A percentile compares a stretch with the other conserved stretches of the same genome.
phyloP scores from a whole-genome alignment of 2,113 vertebrate species.

The Nyctereutes procyonoides region DNA sequence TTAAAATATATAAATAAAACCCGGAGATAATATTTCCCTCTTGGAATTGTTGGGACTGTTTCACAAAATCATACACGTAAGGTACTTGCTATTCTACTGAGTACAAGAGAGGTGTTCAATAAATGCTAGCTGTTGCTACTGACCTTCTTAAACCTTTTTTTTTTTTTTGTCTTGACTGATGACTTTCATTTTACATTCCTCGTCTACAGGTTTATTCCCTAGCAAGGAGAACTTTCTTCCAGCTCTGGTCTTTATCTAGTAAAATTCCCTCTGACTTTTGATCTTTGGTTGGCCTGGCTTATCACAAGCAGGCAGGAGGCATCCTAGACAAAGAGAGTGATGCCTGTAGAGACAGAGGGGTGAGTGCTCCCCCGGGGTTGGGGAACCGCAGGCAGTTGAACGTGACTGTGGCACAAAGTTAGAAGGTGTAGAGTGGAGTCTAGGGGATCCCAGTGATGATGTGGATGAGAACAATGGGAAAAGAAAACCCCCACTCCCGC shows the following conservation, averaged over 20 bases:
- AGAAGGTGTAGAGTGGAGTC: background rate
- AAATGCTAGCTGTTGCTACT: accelerated
- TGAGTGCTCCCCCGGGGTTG: accelerated
- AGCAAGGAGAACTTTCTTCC: background rate
- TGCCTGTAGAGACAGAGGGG: accelerated
- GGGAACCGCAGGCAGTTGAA: accelerated
- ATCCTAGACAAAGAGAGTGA: background rate
- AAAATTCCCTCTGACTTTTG: background rate
- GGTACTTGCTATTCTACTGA: background rate
- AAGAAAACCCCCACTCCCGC: too few species aligned
- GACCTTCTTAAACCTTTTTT: background rate
- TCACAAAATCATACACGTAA: accelerated
- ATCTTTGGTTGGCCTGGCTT: background rate
- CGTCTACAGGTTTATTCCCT: too few species aligned
- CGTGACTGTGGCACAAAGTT: accelerated
- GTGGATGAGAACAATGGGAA: too few species aligned
- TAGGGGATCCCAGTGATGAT: accelerated
- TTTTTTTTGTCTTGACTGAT: too few species aligned
- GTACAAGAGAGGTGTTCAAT: accelerated
- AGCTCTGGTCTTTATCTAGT: background rate
- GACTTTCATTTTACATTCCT: background rate
- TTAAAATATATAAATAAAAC: background rate
- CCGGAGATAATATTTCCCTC: background rate
- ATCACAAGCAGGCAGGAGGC: background rate
- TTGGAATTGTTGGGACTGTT: background rate